A percentile compares a stretch with the other conserved stretches of the same genome.
Evolutionary conservation across 2,113 vertebrate species (phyloP).

Genomic region (Varanus komodoensis): DNA sequence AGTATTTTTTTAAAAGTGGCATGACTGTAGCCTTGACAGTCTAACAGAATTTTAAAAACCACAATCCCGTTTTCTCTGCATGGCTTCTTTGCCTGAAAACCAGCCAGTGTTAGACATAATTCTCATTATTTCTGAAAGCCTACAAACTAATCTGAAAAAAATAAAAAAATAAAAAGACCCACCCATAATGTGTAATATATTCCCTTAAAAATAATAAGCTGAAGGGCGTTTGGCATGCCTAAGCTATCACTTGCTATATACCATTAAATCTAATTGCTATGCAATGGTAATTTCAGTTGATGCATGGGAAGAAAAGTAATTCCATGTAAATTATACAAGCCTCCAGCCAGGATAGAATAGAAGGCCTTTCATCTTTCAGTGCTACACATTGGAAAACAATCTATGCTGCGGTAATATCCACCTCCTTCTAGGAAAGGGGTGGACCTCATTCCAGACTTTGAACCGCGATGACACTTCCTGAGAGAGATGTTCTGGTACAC

Average conservation of each 20-base stretch:
- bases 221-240: conserved; percentile 67
- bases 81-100: conserved; percentile 26
- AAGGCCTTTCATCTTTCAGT: conserved; percentile 28
- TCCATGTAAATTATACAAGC: conserved; percentile 52
- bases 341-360: conserved; percentile 50
- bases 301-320: conserved; percentile 56
- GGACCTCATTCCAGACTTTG: background rate
- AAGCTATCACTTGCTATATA: conserved; percentile 64
- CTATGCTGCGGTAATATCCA: conserved; percentile 20
- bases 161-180: background rate
- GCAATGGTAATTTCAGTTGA: conserved; percentile 65
- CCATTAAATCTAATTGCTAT: conserved; percentile 72
- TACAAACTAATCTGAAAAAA: conserved; percentile 1
- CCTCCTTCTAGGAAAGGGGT: background rate
- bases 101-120: conserved; percentile 29
- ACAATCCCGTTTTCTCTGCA: background rate
- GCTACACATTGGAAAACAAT: conserved; percentile 7
- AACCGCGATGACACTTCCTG: background rate
- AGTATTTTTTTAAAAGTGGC: background rate
- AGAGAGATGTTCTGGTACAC: background rate
- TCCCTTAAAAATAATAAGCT: conserved; percentile 68
- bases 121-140: conserved; percentile 17
- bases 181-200: conserved; percentile 60
- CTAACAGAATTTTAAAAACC: background rate
- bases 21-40: background rate